Percentiles rank a stretch among this genome's conserved stretches.
phyloP scores from a whole-genome alignment of 2,888 invertebrate genomes.

The Drosophila aldrichi region DNA sequence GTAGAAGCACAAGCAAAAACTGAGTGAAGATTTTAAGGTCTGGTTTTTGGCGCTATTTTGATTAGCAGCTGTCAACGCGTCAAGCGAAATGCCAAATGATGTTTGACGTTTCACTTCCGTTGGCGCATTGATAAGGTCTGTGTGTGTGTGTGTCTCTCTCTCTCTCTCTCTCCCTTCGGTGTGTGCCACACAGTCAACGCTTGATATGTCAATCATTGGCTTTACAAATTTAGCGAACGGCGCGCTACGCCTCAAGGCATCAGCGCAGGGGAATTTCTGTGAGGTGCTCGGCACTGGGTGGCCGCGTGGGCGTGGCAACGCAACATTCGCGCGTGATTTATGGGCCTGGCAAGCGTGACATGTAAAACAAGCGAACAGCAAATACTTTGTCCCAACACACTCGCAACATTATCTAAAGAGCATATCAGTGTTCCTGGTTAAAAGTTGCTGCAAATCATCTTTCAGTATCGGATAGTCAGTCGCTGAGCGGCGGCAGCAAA shows the following conservation, averaged over 20 bases:
- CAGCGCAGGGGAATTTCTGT: constrained; percentile 29
- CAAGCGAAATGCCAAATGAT: constrained; percentile 40
- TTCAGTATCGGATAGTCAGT: constrained; percentile 17
- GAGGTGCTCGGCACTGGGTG: not conserved
- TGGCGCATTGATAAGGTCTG: constrained; percentile 45
- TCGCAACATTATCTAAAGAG: constrained; percentile 65
- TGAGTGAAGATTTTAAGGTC: constrained; percentile 8
- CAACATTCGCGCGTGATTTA: constrained; percentile 60
- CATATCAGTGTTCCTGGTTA: constrained; percentile 65
- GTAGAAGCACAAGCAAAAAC: constrained; percentile 8
- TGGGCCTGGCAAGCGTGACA: constrained; percentile 41
- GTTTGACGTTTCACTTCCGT: constrained; percentile 65
- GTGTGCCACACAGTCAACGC: constrained; percentile 27
- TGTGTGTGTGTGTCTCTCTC: not conserved
- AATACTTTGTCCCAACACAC: constrained; percentile 8
- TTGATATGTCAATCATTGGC: constrained; percentile 64
- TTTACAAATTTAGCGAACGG: constrained; percentile 49
- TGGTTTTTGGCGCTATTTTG: constrained; percentile 54
- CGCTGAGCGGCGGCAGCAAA: constrained; percentile 5
- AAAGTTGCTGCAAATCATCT: constrained; percentile 65
- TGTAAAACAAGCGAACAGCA: constrained; percentile 38
- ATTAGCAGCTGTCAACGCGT: constrained; percentile 67
- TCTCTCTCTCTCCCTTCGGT: not conserved
- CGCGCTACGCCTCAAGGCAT: constrained; percentile 38
- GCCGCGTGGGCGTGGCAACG: constrained; percentile 16